A percentile compares a stretch with the other conserved stretches of the same genome.
Evolutionary conservation across 2,888 invertebrate species (phyloP).

Genomic region (Epiblema foenella): DNA sequence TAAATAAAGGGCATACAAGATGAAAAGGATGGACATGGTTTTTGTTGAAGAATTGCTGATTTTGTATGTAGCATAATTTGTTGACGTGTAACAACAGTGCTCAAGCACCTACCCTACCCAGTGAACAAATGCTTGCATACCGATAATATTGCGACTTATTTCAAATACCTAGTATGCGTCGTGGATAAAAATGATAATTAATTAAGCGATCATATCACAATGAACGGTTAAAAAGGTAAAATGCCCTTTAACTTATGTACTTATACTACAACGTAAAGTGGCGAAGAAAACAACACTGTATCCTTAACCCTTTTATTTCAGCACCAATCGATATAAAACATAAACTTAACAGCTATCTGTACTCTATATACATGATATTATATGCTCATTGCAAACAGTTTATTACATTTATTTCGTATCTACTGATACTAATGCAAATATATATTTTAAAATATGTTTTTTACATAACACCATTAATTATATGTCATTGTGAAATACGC

Average conservation of each 20-base stretch:
- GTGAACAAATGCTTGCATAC: too few relatives aligned
- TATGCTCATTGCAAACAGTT: not conserved
- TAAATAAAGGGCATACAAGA: conserved; percentile 20
- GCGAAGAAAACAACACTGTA: conserved; percentile 46
- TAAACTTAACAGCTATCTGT: conserved; percentile 75
- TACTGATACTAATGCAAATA: conserved; percentile 6
- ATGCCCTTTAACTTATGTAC: not conserved
- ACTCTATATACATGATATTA: too few relatives aligned
- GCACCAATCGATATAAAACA: conserved; percentile 67
- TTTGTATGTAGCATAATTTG: too few relatives aligned
- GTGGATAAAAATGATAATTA: not conserved
- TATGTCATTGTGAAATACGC: not conserved
- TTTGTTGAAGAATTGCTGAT: too few relatives aligned
- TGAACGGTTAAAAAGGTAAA: too few relatives aligned
- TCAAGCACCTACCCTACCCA: too few relatives aligned
- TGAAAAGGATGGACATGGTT: too few relatives aligned
- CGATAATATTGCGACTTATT: too few relatives aligned
- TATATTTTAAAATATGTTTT: not conserved
- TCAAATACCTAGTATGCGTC: too few relatives aligned
- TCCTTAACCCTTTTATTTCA: conserved; percentile 80
- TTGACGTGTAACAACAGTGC: too few relatives aligned
- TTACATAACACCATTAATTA: not conserved
- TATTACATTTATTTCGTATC: conserved; percentile 3
- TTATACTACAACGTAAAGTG: not conserved
- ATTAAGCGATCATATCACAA: too few relatives aligned